phyloP scores from a whole-genome alignment of 1,140 invertebrate genomes.

The Plutomurus gul region DNA sequence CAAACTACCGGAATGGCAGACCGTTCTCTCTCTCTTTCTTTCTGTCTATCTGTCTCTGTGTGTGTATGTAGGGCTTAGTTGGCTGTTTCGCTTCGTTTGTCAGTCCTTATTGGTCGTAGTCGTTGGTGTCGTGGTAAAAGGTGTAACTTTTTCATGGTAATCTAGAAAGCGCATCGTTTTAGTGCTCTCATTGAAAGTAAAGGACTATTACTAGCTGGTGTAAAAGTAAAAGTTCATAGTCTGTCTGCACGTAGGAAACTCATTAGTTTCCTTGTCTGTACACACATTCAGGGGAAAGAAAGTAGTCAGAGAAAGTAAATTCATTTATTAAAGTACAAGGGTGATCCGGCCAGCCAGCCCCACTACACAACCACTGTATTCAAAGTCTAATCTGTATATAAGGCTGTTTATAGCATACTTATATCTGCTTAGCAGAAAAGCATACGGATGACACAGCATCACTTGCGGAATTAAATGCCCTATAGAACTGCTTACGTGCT shows the following conservation, averaged over 20 bases:
- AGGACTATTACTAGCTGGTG: constrained; percentile 5
- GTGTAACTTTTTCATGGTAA: constrained; percentile 22
- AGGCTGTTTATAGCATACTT: too few relatives aligned
- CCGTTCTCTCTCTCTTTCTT: too few relatives aligned
- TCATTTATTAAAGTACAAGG: constrained; percentile 11
- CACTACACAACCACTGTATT: not conserved
- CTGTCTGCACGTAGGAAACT: constrained; percentile 21
- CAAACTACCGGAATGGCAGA: too few relatives aligned
- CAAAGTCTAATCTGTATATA: not conserved
- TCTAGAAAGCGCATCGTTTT: constrained; percentile 19
- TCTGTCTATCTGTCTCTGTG: not conserved
- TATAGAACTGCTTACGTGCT: too few relatives aligned
- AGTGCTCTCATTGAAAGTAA: constrained; percentile 29
- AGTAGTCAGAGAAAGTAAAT: not conserved
- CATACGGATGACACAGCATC: too few relatives aligned
- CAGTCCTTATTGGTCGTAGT: not conserved
- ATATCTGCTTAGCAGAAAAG: too few relatives aligned
- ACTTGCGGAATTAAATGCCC: too few relatives aligned
- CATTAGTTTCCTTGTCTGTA: constrained; percentile 19
- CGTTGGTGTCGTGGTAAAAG: constrained; percentile 12
- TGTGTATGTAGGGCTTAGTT: not conserved
- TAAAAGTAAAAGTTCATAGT: constrained; percentile 4
- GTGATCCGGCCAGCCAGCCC: too few relatives aligned
- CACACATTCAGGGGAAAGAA: not conserved
- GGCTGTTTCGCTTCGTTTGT: not conserved